Percentiles rank a stretch among this genome's conserved stretches.
Evolutionary conservation across 2,113 vertebrate genomes (phyloP).

Genomic region (Apteryx mantelli): DNA sequence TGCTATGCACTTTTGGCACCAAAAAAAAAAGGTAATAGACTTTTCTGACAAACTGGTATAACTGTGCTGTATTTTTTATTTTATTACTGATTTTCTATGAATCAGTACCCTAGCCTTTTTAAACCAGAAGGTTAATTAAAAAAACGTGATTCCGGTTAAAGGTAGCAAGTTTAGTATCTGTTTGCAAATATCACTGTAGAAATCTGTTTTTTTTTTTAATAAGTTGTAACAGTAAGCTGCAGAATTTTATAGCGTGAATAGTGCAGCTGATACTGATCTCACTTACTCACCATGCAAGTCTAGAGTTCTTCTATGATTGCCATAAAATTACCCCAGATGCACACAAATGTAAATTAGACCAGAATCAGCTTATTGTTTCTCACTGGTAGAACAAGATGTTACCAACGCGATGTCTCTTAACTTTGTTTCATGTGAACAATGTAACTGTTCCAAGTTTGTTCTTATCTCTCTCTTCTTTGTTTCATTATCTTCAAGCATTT

Average conservation of each 20-base stretch:
- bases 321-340: not conserved
- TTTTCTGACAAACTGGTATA: not conserved
- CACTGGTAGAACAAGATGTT: not conserved
- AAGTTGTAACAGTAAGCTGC: not conserved
- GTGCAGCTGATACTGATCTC: not conserved
- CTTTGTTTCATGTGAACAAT: not conserved
- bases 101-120: not conserved
- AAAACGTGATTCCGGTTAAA: not conserved
- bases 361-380: not conserved
- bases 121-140: not conserved
- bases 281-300: not conserved
- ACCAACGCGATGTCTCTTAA: not conserved
- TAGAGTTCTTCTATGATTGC: not conserved
- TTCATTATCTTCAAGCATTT: not conserved
- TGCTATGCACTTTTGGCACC: not conserved
- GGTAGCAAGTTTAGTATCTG: not conserved
- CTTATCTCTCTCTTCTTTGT: not conserved
- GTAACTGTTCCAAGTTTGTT: not conserved
- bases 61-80: not conserved
- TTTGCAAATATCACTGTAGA: not conserved
- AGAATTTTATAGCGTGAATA: not conserved
- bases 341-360: not conserved
- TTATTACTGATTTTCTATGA: not conserved
- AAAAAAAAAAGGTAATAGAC: not conserved
- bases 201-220: not conserved